Evolutionary conservation across 2,797 vertebrate species (phyloP).

Genomic region (Agapornis canus): DNA sequence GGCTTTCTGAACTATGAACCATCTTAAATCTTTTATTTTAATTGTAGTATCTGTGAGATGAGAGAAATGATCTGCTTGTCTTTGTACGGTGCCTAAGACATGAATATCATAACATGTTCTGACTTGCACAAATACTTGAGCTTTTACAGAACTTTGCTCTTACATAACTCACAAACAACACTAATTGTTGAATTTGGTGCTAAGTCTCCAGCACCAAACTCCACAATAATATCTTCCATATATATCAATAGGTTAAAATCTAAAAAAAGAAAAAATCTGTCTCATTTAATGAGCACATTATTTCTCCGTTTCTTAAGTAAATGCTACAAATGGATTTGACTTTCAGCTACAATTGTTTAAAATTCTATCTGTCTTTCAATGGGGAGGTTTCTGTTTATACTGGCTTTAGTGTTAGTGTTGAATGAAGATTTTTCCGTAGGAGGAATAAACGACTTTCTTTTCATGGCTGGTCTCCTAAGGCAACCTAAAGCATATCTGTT

Average conservation of each 20-base stretch:
- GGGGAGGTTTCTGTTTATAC: slow-evolving; percentile 32
- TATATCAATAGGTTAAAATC: neutral
- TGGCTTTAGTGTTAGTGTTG: neutral
- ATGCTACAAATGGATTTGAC: slow-evolving; percentile 19
- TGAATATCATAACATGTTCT: neutral
- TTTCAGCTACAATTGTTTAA: slow-evolving; percentile 34
- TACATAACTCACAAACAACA: neutral
- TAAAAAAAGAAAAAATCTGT: neutral
- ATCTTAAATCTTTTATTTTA: neutral
- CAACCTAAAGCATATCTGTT: slow-evolving; percentile 27
- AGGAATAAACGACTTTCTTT: slow-evolving; percentile 39
- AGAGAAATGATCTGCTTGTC: neutral
- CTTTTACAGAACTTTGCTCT: neutral
- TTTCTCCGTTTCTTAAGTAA: slow-evolving; percentile 29
- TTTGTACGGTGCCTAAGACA: neutral
- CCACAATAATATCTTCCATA: neutral
- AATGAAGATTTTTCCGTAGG: slow-evolving; percentile 33
- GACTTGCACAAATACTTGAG: neutral
- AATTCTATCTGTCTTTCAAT: slow-evolving; percentile 1
- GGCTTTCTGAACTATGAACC: neutral
- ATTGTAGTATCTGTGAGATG: neutral
- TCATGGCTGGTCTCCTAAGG: slow-evolving; percentile 8
- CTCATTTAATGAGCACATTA: neutral
- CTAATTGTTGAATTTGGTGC: neutral
- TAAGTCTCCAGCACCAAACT: neutral